These are phyloP conservation scores for Perognathus longimembris DNA, from an alignment of 2,113 vertebrate species.

Conservation along the genomic window DNA sequence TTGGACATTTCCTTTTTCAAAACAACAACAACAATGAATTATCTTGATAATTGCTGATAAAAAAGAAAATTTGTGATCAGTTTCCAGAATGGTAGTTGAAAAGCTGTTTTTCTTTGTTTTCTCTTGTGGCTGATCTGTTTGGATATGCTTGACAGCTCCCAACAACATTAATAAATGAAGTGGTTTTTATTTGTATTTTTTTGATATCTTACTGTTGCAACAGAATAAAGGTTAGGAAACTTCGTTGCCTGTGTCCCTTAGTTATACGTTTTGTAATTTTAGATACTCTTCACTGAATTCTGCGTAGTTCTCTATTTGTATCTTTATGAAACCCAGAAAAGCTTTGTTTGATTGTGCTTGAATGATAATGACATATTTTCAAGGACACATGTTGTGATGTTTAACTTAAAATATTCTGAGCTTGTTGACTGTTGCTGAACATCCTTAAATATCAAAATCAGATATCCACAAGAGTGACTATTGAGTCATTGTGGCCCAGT, in stretches of 20 bases:
- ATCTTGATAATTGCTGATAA: conserved; percentile 27
- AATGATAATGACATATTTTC: conserved; percentile 36
- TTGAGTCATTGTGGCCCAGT: not conserved
- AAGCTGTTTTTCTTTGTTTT: not conserved
- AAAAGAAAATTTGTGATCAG: conserved; percentile 22
- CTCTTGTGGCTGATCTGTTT: conserved; percentile 2
- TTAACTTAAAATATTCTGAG: conserved; percentile 38
- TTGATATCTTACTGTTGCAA: not conserved
- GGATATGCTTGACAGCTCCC: conserved; percentile 11
- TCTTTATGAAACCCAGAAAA: conserved; percentile 6
- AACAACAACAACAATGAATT: not conserved
- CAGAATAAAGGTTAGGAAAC: not conserved
- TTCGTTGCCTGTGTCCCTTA: not conserved
- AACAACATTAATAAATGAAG: not conserved
- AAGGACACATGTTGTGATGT: conserved; percentile 44
- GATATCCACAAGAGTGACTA: not conserved
- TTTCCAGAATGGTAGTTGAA: not conserved
- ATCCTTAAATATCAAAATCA: conserved; percentile 41
- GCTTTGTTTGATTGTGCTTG: not conserved
- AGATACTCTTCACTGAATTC: not conserved
- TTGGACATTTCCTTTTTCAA: conserved; percentile 15
- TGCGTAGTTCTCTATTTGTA: not conserved
- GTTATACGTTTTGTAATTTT: conserved; percentile 6
- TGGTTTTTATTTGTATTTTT: not conserved
- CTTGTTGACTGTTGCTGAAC: conserved; percentile 44